Evolutionary conservation across 2,888 invertebrate genomes (phyloP).

Genomic region (Erebia palarica): DNA sequence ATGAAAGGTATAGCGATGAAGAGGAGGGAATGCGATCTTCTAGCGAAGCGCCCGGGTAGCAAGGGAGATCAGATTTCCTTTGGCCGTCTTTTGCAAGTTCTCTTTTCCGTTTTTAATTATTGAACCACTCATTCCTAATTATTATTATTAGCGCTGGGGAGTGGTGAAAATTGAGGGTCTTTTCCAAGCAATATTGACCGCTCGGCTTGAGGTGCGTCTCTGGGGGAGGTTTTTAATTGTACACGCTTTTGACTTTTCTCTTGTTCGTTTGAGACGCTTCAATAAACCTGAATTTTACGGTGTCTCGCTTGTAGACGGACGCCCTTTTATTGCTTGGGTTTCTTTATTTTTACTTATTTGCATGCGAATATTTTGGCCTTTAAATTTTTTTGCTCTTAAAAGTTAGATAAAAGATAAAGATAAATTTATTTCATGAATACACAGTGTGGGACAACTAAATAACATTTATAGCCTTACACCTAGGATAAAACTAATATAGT

Average conservation of each 20-base stretch:
- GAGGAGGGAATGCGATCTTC: constrained; percentile 59
- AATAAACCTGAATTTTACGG: constrained; percentile 77
- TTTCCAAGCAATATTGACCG: constrained; percentile 77
- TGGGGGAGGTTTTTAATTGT: constrained; percentile 78
- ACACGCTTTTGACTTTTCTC: constrained; percentile 76
- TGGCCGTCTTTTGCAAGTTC: constrained; percentile 71
- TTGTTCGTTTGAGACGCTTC: constrained; percentile 77
- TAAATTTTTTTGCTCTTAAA: neutral
- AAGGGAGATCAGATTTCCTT: constrained; percentile 50
- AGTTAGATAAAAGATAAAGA: no score
- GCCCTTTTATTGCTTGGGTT: constrained; percentile 60
- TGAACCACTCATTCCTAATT: constrained; percentile 84
- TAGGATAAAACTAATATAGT: no score
- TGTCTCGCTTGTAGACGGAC: constrained; percentile 64
- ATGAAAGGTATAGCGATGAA: constrained; percentile 65
- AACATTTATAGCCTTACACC: no score
- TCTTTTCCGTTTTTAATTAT: constrained; percentile 84
- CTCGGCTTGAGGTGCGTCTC: constrained; percentile 69
- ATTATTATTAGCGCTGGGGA: constrained; percentile 82
- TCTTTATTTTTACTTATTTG: constrained; percentile 35
- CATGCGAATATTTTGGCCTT: constrained; percentile 22
- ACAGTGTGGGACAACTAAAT: no score
- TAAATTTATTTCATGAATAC: no score
- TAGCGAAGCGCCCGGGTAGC: constrained; percentile 45
- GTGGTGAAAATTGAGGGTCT: constrained; percentile 82